Conservation (phyloP, 2,797 vertebrate genomes). For the Cynodonichthys magdalenae region DNA sequence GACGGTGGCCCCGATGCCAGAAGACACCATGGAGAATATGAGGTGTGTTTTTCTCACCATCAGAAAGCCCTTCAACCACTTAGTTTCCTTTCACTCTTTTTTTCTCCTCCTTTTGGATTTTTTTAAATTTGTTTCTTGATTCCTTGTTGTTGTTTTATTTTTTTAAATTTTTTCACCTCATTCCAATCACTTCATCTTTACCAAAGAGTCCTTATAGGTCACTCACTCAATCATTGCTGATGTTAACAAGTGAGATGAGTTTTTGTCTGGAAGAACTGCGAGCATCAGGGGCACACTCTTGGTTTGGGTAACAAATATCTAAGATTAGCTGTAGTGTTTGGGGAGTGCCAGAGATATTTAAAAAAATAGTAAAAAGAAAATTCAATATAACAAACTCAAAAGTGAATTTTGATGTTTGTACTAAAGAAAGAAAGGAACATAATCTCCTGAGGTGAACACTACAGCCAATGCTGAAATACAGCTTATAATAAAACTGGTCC, state of each 20-base stretch:
- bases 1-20: constrained; percentile 97
- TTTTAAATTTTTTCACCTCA: constrained; percentile 35
- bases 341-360: background rate
- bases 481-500: too few species aligned
- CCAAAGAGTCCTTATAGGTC: constrained; percentile 19
- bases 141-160: background rate
- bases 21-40: constrained; percentile 97
- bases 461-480: background rate
- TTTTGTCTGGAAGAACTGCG: constrained; percentile 9
- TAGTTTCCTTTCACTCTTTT: constrained; percentile 37
- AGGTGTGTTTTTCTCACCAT: constrained; percentile 80
- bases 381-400: background rate
- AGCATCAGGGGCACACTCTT: constrained; percentile 3
- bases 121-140: constrained; percentile 45
- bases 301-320: background rate
- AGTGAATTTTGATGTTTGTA: background rate
- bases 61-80: constrained; percentile 30
- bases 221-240: constrained; percentile 26
- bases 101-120: constrained; percentile 40
- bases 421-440: background rate
- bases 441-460: background rate
- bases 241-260: constrained; percentile 12
- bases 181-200: constrained; percentile 38
- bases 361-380: background rate
- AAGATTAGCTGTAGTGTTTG: constrained; percentile 3